These are phyloP conservation scores for Gallinago media DNA, from an alignment of 2,113 vertebrate species.

Conservation along the genomic window DNA sequence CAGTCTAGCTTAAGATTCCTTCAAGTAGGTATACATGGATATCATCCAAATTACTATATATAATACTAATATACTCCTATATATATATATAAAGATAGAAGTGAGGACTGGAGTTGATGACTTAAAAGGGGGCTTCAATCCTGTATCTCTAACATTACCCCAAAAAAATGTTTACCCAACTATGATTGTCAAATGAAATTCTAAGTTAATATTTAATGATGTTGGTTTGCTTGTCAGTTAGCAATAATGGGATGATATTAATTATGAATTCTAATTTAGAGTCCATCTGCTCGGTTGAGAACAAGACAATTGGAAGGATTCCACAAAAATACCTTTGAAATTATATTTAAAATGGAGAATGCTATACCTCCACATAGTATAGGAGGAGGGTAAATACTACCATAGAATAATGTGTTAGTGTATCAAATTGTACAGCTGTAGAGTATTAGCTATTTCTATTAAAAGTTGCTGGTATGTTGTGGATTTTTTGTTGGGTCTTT, in stretches of 20 bases:
- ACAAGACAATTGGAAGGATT: neutral
- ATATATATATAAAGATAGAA: neutral
- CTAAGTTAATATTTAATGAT: neutral
- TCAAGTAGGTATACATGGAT: neutral
- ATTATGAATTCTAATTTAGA: neutral
- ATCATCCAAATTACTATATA: neutral
- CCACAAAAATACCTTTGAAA: neutral
- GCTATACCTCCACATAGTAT: neutral
- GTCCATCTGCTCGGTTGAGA: neutral
- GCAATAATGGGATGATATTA: neutral
- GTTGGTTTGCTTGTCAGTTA: neutral
- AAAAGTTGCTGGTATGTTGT: neutral
- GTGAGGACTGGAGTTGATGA: neutral
- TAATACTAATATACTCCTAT: neutral
- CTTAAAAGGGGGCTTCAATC: neutral
- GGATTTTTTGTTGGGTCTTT: neutral
- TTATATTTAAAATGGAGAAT: neutral
- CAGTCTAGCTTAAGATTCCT: neutral
- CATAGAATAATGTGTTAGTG: neutral
- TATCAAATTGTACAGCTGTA: neutral
- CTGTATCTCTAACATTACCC: neutral
- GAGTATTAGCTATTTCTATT: neutral
- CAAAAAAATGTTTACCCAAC: neutral
- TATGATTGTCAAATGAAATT: neutral
- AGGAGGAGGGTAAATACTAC: neutral